phyloP scores from a whole-genome alignment of 2,113 vertebrate genomes.

The Dromaius novaehollandiae region DNA sequence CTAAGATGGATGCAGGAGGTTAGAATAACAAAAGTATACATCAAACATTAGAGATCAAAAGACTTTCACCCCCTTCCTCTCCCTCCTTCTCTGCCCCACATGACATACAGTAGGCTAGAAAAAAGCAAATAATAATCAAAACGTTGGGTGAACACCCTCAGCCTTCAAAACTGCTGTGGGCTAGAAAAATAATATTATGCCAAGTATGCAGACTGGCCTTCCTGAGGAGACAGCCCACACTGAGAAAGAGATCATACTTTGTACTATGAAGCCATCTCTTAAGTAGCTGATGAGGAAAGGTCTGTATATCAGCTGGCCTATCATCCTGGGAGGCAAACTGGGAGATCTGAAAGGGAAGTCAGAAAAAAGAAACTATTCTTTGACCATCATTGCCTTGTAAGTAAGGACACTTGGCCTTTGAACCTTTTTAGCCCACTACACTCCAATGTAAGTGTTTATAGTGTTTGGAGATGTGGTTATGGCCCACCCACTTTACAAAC shows the following conservation, averaged over 20 bases:
- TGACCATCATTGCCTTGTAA: background rate
- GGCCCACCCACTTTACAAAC: background rate
- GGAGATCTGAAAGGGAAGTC: background rate
- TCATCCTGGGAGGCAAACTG: background rate
- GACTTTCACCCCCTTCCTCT: background rate
- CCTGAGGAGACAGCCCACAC: background rate
- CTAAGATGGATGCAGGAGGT: background rate
- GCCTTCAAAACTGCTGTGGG: background rate
- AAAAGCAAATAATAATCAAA: background rate
- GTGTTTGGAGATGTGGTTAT: background rate
- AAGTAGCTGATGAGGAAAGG: background rate
- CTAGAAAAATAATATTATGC: background rate
- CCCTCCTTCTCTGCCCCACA: background rate
- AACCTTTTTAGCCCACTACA: background rate
- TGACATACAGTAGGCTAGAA: background rate
- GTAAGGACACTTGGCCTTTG: background rate
- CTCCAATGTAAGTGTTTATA: background rate
- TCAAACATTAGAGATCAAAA: background rate
- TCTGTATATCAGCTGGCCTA: background rate
- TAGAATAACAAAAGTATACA: background rate
- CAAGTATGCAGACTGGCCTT: background rate
- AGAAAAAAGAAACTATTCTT: background rate
- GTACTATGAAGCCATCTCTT: background rate
- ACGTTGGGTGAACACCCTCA: background rate
- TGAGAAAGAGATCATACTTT: background rate